Evolutionary conservation across 1,140 invertebrate species (phyloP).

Genomic region (Eumeta japonica): DNA sequence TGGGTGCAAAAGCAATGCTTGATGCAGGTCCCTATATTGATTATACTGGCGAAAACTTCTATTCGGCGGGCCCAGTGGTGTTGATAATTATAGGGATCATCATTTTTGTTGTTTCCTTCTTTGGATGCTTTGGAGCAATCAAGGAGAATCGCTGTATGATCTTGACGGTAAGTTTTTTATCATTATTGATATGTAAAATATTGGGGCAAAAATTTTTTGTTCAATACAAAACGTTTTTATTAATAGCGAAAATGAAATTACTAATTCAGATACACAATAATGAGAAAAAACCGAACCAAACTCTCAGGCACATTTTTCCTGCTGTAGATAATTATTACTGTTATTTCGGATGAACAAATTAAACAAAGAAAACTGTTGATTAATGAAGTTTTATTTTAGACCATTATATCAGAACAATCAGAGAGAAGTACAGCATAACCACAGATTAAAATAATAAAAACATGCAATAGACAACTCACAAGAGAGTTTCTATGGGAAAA

Average conservation of each 20-base stretch:
- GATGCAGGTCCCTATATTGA: slow-evolving; percentile 65
- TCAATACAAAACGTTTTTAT: not conserved
- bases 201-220: not conserved
- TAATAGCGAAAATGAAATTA: not conserved
- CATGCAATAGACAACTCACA: too few species aligned
- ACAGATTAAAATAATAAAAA: too few species aligned
- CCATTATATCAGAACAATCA: too few species aligned
- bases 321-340: too few species aligned
- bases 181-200: not conserved
- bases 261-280: not conserved
- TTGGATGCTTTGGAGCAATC: slow-evolving; percentile 85
- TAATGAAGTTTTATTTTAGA: too few species aligned
- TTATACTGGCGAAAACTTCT: slow-evolving; percentile 59
- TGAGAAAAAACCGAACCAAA: not conserved
- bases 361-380: too few species aligned
- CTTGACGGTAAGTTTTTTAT: slow-evolving; percentile 65
- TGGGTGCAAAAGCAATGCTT: slow-evolving; percentile 65
- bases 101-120: slow-evolving; percentile 82
- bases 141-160: slow-evolving; percentile 88
- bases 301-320: not conserved
- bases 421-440: too few species aligned
- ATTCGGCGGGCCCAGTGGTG: slow-evolving; percentile 73
- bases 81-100: slow-evolving; percentile 82
- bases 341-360: too few species aligned
- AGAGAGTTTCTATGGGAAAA: too few species aligned